Conservation (phyloP, 2,113 vertebrate genomes). For the Mormoops blainvillei region DNA sequence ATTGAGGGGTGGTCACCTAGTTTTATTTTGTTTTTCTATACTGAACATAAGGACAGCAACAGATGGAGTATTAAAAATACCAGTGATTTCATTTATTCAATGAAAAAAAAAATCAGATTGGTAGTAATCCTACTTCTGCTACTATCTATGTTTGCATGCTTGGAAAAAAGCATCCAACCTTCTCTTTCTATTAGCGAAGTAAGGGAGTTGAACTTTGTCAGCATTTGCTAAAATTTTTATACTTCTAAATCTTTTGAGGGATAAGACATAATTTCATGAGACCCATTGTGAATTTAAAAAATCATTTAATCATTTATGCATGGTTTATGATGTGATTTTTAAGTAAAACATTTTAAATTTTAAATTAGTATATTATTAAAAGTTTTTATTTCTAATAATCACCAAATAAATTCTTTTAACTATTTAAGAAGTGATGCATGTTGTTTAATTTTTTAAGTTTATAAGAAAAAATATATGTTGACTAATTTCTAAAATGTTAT, state of each 20-base stretch:
- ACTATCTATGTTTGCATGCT: background rate
- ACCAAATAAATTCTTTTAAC: background rate
- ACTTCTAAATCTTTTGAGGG: background rate
- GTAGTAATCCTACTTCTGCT: background rate
- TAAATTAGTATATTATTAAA: background rate
- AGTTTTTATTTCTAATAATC: background rate
- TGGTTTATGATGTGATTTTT: background rate
- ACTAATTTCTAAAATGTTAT: slow-evolving; percentile 13
- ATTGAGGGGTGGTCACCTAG: background rate
- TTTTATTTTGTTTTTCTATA: background rate
- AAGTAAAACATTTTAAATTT: slow-evolving; percentile 6
- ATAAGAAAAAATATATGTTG: background rate
- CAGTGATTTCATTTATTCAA: background rate
- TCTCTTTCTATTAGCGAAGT: background rate
- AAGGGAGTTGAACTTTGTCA: background rate
- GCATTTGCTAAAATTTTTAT: background rate
- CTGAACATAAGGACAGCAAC: background rate
- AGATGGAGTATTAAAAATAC: background rate
- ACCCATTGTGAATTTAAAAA: background rate
- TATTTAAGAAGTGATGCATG: background rate
- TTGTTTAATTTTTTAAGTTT: slow-evolving; percentile 29
- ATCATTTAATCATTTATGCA: background rate
- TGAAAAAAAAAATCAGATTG: background rate
- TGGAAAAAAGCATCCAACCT: background rate
- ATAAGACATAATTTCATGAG: background rate